Percentiles rank a stretch among this genome's conserved stretches.
Evolutionary conservation across 2,113 vertebrate genomes (phyloP).

Genomic region (Passerina amoena): DNA sequence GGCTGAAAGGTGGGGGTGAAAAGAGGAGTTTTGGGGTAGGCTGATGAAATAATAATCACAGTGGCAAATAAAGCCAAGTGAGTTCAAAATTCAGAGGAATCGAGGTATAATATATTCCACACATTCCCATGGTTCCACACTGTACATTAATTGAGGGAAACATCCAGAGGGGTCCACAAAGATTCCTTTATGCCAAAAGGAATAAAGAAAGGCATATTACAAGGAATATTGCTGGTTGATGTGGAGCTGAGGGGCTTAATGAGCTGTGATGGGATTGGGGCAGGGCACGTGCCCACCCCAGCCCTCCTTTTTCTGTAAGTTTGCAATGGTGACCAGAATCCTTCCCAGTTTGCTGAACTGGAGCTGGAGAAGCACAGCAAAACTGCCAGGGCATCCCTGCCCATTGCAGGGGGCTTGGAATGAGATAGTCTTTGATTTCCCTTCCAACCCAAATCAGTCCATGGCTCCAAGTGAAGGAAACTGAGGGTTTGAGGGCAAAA

Average conservation of each 20-base stretch:
- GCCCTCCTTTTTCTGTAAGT: background rate
- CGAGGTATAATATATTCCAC: background rate
- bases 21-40: background rate
- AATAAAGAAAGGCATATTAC: too few relatives aligned
- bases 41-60: background rate
- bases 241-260: background rate
- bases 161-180: background rate
- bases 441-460: background rate
- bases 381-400: background rate
- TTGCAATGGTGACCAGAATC: background rate
- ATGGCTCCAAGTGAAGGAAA: background rate
- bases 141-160: background rate
- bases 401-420: background rate
- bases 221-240: background rate
- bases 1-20: background rate
- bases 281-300: background rate
- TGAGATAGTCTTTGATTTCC: accelerated
- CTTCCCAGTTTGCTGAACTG: background rate
- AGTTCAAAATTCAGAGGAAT: background rate
- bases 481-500: background rate
- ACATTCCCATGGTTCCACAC: background rate
- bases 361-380: background rate
- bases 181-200: background rate
- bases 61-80: background rate
- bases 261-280: background rate